Evolutionary conservation across 2,797 vertebrate species (phyloP).

Genomic region (Sarcophilus harrisii): DNA sequence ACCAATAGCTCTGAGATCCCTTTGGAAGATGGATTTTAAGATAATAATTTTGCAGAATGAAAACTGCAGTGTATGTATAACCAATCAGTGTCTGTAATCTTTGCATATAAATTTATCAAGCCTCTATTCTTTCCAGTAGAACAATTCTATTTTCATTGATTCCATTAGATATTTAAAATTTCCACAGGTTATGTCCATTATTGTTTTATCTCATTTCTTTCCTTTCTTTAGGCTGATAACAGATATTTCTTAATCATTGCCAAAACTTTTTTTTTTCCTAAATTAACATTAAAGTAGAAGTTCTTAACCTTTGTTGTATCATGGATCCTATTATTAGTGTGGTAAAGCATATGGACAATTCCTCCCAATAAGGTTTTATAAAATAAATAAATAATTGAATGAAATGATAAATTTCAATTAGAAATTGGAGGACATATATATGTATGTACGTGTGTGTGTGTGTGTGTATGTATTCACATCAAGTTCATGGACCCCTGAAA

Average conservation of each 20-base stretch:
- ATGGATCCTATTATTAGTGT: background rate
- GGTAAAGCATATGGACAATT: background rate
- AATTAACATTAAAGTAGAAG: background rate
- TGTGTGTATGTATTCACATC: background rate
- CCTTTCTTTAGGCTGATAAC: background rate
- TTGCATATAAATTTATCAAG: background rate
- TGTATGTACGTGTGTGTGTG: background rate
- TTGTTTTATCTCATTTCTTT: background rate
- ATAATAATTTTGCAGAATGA: background rate
- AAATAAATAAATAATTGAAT: background rate
- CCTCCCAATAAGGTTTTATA: background rate
- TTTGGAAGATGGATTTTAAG: background rate
- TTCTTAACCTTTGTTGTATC: background rate
- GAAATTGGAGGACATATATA: background rate
- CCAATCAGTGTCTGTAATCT: background rate
- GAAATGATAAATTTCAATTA: background rate
- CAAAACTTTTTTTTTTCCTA: background rate
- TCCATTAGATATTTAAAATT: background rate
- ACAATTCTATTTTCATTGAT: background rate
- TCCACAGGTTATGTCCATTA: background rate
- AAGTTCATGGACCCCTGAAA: background rate
- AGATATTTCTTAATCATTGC: background rate
- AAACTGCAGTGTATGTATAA: background rate
- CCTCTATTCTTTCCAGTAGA: background rate
- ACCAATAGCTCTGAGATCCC: background rate